These are phyloP conservation scores for Eupeodes corollae DNA, from an alignment of 1,140 invertebrate genomes.

Conservation along the genomic window DNA sequence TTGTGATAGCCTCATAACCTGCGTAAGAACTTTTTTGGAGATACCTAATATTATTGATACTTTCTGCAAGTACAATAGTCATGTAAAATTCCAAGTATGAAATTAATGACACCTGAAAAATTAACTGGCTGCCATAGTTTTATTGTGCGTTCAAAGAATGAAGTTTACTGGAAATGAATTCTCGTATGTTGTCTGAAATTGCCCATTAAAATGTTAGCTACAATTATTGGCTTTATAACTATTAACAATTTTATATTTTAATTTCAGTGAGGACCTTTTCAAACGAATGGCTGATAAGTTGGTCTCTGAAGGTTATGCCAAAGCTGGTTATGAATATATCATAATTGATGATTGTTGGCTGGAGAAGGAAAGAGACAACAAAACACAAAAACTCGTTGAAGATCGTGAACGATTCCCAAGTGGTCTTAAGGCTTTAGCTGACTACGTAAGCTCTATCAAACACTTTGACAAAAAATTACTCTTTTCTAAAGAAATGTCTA, in stretches of 20 bases:
- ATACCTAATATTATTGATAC: too few relatives aligned
- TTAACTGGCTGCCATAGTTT: too few relatives aligned
- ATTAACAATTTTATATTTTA: too few relatives aligned
- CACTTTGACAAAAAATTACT: background rate
- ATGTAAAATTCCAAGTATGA: too few relatives aligned
- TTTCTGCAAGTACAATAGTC: too few relatives aligned
- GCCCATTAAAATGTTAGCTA: background rate
- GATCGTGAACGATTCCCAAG: constrained; percentile 67
- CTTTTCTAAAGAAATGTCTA: background rate
- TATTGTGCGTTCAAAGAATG: background rate
- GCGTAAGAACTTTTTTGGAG: too few relatives aligned
- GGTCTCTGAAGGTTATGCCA: constrained; percentile 64
- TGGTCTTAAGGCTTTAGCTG: constrained; percentile 66
- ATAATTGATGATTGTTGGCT: constrained; percentile 88
- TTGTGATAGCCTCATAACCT: too few relatives aligned
- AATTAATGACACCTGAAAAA: too few relatives aligned
- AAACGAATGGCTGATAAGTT: constrained; percentile 67
- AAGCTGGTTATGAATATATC: constrained; percentile 72
- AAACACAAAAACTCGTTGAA: constrained; percentile 53
- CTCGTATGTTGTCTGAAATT: background rate
- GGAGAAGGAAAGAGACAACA: constrained; percentile 50
- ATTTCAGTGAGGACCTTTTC: constrained; percentile 65
- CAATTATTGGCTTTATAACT: background rate
- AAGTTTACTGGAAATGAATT: background rate
- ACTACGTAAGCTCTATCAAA: constrained; percentile 57